Evolutionary conservation across 2,797 vertebrate species (phyloP).

Genomic region (Simalia tracyae): DNA sequence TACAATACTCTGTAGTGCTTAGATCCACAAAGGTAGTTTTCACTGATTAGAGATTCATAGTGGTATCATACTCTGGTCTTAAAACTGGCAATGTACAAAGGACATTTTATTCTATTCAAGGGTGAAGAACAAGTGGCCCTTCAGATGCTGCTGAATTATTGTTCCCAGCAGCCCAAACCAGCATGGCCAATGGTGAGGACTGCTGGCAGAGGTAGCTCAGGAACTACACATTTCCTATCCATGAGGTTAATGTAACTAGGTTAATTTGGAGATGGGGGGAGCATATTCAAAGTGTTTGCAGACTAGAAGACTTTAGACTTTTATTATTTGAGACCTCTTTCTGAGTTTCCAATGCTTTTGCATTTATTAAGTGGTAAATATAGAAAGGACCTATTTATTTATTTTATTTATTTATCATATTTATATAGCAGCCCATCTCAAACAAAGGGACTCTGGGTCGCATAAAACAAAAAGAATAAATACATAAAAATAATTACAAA

Average conservation of each 20-base stretch:
- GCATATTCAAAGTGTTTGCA: too few relatives aligned
- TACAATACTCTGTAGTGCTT: not conserved
- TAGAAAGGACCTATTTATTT: too few relatives aligned
- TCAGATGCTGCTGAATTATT: not conserved
- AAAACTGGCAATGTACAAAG: conserved; percentile 17
- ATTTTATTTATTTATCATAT: too few relatives aligned
- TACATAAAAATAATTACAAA: too few relatives aligned
- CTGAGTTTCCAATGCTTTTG: too few relatives aligned
- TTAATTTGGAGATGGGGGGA: too few relatives aligned
- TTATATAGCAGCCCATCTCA: too few relatives aligned
- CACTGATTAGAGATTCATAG: conserved; percentile 8
- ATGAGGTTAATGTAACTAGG: not conserved
- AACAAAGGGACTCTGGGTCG: too few relatives aligned
- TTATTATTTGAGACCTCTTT: too few relatives aligned
- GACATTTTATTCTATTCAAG: not conserved
- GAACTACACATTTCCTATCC: not conserved
- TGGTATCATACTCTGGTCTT: conserved; percentile 11
- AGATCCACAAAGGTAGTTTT: not conserved
- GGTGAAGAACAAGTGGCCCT: not conserved
- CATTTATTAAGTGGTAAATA: too few relatives aligned
- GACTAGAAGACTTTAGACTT: not conserved
- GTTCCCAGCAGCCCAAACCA: not conserved
- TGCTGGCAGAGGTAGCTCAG: not conserved
- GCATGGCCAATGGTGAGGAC: not conserved
- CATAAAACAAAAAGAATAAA: too few relatives aligned